Evolutionary conservation across 2,888 invertebrate genomes (phyloP), one percentile per base, ranked within the genome.

Genomic region (Zeuzera pyrina): DNA sequence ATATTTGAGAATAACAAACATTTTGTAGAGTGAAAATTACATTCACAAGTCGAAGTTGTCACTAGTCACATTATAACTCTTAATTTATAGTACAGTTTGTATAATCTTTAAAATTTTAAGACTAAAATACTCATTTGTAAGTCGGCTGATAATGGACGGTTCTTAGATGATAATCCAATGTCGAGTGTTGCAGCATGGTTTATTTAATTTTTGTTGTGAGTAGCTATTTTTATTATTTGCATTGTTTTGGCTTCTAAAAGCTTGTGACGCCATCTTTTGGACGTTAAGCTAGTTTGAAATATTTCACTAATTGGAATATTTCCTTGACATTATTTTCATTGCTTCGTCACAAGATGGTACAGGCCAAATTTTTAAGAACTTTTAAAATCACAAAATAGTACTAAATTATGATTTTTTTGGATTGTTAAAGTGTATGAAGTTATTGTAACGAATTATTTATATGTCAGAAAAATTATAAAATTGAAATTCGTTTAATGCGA

Each of bases 161-260:
- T 65, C 66, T 63, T 60, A 38, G 67, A 61, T 68, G 77, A 69
- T 43, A 50, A 49, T 53, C 58, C 63, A 55, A 62, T 65, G 60
- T 29, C 5, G 28, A 14, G 15, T 62, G 66, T 67, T 53, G 74
- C 76, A 57, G 83, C 81, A 79, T 79, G 83, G 64, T 78, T 71
- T 64, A 73, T 68, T 58, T 77, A 73, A 79, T 76, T 81, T 81
- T 66, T 68, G 70, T 83, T 81, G 83, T 84, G 70, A 83, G 83
- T 81, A 81, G 81, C 49, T 52, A 48, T 56, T 49, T 50, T 52
- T 50, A 47, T 49, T 49, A 55, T 41, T 12, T 41, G 39, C 33
- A 41, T 50, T 41, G 15, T 39, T n/a, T n/a, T n/a, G n/a, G n/a
- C n/a, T n/a, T n/a, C n/a, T n/a, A n/a, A n/a, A n/a, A n/a, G n/a